Percentiles rank a stretch among this genome's conserved stretches.
These are phyloP conservation scores for Dichetophora obliterata DNA, from an alignment of 2,888 invertebrate genomes.

Conservation along the genomic window DNA sequence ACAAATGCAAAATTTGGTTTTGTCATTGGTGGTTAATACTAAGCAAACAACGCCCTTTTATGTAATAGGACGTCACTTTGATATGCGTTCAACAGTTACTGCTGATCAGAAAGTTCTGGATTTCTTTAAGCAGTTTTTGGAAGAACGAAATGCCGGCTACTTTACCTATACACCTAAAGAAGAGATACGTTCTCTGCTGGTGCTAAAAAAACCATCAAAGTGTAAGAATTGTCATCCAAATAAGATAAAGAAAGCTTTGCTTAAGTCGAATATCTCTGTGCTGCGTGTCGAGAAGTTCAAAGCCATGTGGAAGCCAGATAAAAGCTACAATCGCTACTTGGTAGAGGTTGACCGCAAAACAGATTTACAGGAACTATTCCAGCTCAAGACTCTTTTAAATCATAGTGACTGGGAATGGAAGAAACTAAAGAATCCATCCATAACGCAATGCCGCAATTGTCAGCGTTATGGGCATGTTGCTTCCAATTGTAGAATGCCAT, in stretches of 20 bases:
- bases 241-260: neutral
- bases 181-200: neutral
- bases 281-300: constrained; percentile 13
- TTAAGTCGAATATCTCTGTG: neutral
- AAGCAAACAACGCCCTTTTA: neutral
- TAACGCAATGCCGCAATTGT: constrained; percentile 33
- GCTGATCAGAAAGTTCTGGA: neutral
- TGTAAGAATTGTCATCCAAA: neutral
- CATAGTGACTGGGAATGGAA: constrained; percentile 11
- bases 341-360: neutral
- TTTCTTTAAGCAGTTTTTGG: neutral
- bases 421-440: constrained; percentile 8
- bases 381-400: neutral
- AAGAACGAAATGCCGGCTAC: constrained; percentile 1
- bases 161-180: constrained; percentile 25
- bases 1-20: neutral
- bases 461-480: constrained; percentile 34
- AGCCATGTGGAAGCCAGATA: constrained; percentile 23
- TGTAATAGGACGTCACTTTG: constrained; percentile 6
- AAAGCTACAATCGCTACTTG: constrained; percentile 14
- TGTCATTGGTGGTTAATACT: neutral
- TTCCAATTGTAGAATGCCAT: constrained; percentile 24
- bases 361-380: neutral
- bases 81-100: neutral
- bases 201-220: constrained; percentile 1